Evolutionary conservation across 2,888 invertebrate species (phyloP).

Genomic region (Euproctis similis): DNA sequence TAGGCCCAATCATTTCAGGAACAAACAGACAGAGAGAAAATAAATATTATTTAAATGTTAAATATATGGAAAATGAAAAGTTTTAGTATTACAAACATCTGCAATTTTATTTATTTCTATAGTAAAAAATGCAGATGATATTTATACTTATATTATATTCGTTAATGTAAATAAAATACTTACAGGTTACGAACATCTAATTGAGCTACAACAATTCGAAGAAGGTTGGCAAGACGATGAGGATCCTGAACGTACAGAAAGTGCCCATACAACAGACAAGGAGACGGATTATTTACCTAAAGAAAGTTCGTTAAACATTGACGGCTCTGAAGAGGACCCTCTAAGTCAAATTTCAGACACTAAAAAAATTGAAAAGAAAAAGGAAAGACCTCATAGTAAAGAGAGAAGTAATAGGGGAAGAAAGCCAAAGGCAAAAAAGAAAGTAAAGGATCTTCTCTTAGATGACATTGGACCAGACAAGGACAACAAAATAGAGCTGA

Average conservation of each 20-base stretch:
- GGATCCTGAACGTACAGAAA: slow-evolving; percentile 32
- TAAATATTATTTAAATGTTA: no score
- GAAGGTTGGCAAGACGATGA: slow-evolving; percentile 43
- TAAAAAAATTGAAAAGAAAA: slow-evolving; percentile 39
- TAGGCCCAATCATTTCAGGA: no score
- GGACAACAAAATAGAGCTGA: not conserved
- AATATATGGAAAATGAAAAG: no score
- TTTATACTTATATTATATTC: no score
- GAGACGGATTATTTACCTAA: slow-evolving; percentile 26
- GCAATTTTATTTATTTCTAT: no score
- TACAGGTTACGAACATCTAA: slow-evolving; percentile 64
- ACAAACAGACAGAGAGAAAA: no score
- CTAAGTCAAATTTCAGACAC: slow-evolving; percentile 39
- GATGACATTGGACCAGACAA: not conserved
- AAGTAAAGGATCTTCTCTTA: slow-evolving; percentile 19
- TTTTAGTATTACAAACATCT: no score
- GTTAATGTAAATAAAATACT: not conserved
- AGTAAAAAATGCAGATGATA: no score
- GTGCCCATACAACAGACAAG: slow-evolving; percentile 24
- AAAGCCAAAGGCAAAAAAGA: slow-evolving; percentile 15
- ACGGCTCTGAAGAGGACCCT: slow-evolving; percentile 46
- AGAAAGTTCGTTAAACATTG: slow-evolving; percentile 17
- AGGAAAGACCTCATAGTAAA: slow-evolving; percentile 48
- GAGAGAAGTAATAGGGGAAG: slow-evolving; percentile 44
- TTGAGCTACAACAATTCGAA: slow-evolving; percentile 54